Conservation (phyloP, 1,140 invertebrate genomes). For the Myzus persicae region DNA sequence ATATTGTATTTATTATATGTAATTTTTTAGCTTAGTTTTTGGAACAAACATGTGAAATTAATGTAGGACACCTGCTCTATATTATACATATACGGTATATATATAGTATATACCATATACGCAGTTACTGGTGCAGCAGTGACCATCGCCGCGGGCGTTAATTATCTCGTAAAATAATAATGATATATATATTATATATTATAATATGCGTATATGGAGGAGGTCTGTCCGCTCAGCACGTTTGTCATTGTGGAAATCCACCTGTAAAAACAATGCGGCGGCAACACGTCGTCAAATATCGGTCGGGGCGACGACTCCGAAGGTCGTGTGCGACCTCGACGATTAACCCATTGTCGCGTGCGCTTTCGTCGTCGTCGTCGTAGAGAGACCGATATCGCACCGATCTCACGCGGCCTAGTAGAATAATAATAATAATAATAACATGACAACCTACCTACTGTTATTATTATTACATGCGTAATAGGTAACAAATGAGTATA, state of each 20-base stretch:
- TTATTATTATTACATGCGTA: neutral
- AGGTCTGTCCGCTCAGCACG: neutral
- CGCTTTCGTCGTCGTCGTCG: neutral
- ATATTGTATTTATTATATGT: neutral
- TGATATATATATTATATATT: neutral
- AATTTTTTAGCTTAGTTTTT: neutral
- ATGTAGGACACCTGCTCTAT: neutral
- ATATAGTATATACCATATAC: neutral
- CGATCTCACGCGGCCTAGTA: neutral
- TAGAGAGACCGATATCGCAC: neutral
- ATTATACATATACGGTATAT: neutral
- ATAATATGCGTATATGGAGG: neutral
- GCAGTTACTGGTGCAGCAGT: neutral
- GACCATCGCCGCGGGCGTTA: slow-evolving; percentile 2
- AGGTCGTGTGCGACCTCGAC: slow-evolving; percentile 42
- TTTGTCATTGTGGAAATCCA: slow-evolving; percentile 17
- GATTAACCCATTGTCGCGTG: slow-evolving; percentile 32
- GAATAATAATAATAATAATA: slow-evolving; percentile 20
- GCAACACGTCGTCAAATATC: slow-evolving; percentile 34
- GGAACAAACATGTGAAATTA: neutral
- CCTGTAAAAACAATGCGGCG: neutral
- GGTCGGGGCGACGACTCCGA: neutral
- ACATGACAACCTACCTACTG: neutral
- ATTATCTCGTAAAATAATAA: slow-evolving; percentile 32
- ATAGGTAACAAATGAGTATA: neutral